phyloP scores from a whole-genome alignment of 1,140 invertebrate genomes.

The Brachionus angularis region DNA sequence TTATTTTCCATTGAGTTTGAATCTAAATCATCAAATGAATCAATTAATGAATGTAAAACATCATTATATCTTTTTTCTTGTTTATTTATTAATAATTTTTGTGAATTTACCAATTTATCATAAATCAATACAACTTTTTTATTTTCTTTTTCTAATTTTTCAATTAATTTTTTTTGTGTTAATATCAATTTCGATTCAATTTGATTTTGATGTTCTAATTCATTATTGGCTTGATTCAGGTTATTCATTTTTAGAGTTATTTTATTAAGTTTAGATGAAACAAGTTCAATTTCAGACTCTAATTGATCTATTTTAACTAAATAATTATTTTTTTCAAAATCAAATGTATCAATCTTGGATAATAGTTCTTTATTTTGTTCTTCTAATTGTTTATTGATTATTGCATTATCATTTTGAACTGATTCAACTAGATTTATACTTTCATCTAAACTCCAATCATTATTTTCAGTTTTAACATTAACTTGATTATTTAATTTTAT shows the following conservation, averaged over 20 bases:
- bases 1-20: constrained; percentile 7
- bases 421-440: neutral
- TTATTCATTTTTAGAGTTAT: too few species aligned
- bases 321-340: too few species aligned
- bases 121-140: neutral
- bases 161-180: neutral
- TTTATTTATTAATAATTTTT: neutral
- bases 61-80: constrained; percentile 24
- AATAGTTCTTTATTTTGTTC: too few species aligned
- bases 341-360: too few species aligned
- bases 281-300: neutral
- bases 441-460: too few species aligned
- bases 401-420: too few species aligned
- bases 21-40: constrained; percentile 24
- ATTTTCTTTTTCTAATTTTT: constrained; percentile 1
- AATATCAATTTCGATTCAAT: neutral
- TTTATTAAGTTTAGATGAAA: too few species aligned
- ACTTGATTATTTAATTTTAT: neutral
- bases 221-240: too few species aligned
- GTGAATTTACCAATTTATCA: neutral
- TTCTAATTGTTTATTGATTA: too few species aligned
- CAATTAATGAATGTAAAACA: constrained; percentile 8
- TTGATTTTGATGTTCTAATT: neutral
- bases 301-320: neutral
- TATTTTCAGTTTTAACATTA: neutral